Conservation (phyloP, 2,113 vertebrate species). For the Psephotus haematonotus region DNA sequence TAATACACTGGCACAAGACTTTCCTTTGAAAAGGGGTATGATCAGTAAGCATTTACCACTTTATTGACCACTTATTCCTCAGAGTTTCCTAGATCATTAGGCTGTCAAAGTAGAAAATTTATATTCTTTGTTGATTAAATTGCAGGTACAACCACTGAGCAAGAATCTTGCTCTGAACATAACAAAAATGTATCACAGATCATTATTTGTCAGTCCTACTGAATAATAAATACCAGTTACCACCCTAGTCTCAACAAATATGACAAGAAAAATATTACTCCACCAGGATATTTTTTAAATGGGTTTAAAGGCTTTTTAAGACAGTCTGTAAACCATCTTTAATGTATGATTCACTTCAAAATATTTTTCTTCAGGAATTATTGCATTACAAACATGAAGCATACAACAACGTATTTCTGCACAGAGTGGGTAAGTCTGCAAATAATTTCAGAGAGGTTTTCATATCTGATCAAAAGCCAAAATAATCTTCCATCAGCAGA, state of each 20-base stretch:
- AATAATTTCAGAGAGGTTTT: neutral
- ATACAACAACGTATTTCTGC: neutral
- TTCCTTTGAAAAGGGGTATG: neutral
- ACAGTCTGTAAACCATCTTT: neutral
- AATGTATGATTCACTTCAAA: neutral
- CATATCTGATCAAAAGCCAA: neutral
- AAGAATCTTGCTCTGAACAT: neutral
- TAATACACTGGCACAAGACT: neutral
- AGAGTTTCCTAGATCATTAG: constrained; percentile 24
- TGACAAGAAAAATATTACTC: constrained; percentile 32
- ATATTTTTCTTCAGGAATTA: neutral
- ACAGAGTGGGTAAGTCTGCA: neutral
- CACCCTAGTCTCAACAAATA: neutral
- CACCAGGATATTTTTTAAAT: neutral
- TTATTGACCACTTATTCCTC: neutral
- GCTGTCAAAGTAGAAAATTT: constrained; percentile 27
- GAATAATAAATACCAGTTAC: constrained; percentile 11
- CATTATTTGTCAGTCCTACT: neutral
- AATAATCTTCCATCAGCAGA: neutral
- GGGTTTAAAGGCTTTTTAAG: neutral
- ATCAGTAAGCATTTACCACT: neutral
- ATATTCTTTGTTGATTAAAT: constrained; percentile 21
- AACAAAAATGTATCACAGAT: constrained; percentile 21
- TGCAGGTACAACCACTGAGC: neutral
- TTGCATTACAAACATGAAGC: neutral